A percentile compares a stretch with the other conserved stretches of the same genome.
These are phyloP conservation scores for Anastrepha obliqua DNA, from an alignment of 1,140 invertebrate species.

Conservation along the genomic window DNA sequence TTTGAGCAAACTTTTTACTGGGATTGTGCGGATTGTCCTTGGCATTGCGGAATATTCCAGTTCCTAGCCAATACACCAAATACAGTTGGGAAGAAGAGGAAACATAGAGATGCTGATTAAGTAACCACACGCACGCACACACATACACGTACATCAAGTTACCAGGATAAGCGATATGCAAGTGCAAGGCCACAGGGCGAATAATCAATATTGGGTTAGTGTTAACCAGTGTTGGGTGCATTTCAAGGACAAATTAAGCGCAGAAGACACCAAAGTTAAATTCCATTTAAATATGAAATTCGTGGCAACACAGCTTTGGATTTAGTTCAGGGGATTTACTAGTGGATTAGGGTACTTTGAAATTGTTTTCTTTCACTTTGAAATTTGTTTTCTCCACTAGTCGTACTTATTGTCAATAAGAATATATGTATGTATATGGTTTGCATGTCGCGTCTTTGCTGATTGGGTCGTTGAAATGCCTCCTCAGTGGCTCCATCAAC, in stretches of 20 bases:
- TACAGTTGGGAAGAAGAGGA: not conserved
- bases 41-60: not conserved
- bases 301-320: no score
- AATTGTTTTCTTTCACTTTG: no score
- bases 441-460: no score
- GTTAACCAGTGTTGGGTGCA: not conserved
- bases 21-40: not conserved
- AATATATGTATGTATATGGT: no score
- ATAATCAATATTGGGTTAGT: conserved; percentile 33
- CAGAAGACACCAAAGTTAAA: no score
- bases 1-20: not conserved
- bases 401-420: no score
- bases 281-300: no score
- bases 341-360: no score
- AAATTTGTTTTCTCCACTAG: no score
- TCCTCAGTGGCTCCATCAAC: no score
- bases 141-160: not conserved
- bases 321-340: no score
- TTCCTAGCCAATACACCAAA: not conserved
- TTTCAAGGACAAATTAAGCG: conserved; percentile 33
- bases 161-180: conserved; percentile 16
- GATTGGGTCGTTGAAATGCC: no score
- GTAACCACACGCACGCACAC: not conserved
- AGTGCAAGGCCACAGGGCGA: conserved; percentile 32
- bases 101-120: not conserved